A percentile compares a stretch with the other conserved stretches of the same genome.
phyloP scores from a whole-genome alignment of 1,140 invertebrate species.

The Octopus bimaculoides region DNA sequence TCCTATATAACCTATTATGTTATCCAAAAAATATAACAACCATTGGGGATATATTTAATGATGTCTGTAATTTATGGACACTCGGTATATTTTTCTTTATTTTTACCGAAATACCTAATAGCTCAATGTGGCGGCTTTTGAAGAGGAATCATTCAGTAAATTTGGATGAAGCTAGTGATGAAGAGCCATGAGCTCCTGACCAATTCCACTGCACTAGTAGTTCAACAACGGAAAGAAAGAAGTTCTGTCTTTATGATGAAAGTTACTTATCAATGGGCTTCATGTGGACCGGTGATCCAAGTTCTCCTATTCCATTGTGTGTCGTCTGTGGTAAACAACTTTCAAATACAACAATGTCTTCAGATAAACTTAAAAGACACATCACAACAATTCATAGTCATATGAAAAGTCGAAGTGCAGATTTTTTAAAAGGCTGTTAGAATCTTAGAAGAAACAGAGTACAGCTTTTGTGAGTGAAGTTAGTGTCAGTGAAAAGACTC shows the following conservation, averaged over 20 bases:
- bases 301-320: neutral
- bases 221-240: neutral
- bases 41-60: neutral
- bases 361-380: neutral
- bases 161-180: neutral
- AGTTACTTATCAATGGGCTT: constrained; percentile 3
- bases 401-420: neutral
- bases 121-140: neutral
- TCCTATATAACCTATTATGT: neutral
- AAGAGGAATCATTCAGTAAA: neutral
- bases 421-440: neutral
- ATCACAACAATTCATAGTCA: neutral
- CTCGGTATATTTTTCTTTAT: neutral
- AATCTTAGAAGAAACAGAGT: neutral
- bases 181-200: neutral
- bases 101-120: neutral
- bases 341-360: neutral
- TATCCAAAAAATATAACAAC: neutral
- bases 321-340: constrained; percentile 5
- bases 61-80: neutral
- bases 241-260: neutral
- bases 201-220: neutral
- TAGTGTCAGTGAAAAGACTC: neutral
- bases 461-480: neutral
- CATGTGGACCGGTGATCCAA: constrained; percentile 6